These are phyloP conservation scores for Volucella inanis DNA, from an alignment of 2,888 invertebrate genomes.

Conservation along the genomic window DNA sequence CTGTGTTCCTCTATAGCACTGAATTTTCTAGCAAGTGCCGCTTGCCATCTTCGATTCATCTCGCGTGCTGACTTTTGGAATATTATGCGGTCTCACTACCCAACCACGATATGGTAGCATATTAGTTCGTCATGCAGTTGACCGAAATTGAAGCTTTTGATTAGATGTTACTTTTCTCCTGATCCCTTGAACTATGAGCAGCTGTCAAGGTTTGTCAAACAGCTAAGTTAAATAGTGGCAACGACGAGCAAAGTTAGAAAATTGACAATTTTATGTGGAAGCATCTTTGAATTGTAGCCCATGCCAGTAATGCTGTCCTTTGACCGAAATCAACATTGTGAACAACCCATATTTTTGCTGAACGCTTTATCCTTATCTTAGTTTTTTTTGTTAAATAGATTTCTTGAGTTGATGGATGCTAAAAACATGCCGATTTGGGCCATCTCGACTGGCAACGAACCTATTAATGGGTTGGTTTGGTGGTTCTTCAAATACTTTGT, in stretches of 20 bases:
- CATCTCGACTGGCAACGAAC: conserved; percentile 94
- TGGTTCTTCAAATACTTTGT: conserved; percentile 85
- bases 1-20: background rate
- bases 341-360: no score
- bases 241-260: no score
- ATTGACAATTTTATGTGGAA: no score
- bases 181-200: no score
- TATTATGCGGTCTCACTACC: conserved; percentile 4
- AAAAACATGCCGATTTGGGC: conserved; percentile 90
- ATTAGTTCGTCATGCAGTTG: no score
- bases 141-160: no score
- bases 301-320: no score
- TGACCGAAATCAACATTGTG: no score
- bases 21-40: conserved; percentile 2
- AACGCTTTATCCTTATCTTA: background rate
- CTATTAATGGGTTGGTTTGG: conserved; percentile 86
- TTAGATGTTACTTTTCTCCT: no score
- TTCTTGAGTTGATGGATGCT: conserved; percentile 89
- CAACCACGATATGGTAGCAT: background rate
- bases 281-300: no score
- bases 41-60: background rate
- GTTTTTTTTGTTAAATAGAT: conserved; percentile 83
- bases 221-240: no score
- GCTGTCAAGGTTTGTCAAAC: no score
- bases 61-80: background rate